Evolutionary conservation across 2,113 vertebrate genomes (phyloP), one percentile per base, ranked within the genome.

Genomic region (Nesogale talazaci): DNA sequence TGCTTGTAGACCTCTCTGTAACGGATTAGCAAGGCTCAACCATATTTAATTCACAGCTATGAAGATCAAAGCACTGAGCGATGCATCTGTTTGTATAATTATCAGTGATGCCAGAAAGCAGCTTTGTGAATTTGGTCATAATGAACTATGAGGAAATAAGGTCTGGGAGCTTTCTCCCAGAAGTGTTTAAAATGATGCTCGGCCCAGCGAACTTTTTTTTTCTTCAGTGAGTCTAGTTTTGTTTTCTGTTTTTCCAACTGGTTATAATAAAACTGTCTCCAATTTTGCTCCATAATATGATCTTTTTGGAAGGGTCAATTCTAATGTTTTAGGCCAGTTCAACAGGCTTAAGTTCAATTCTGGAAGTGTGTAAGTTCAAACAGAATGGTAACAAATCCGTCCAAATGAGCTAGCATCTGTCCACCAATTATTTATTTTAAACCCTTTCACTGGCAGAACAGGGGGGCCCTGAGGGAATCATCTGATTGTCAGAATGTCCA

Each of bases 211-310:
- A 46, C 59, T 61, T 25, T 34, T 29, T 90, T 92, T 72, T 88
- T 90, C 85, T 83, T 59, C 57, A 72, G 52, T 25, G 70, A 78
- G 40, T 91, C 91, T 83, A 75, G n/a, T 89, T 96, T 92, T 92
- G 57, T 76, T 93, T 95, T 90, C 87, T 95, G 77, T 96, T 95
- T 93, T 93, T 95, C 84, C 92, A 96, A 95, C 87, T 96, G 92
- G 89, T 93, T 93, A 75, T 88, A 95, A 94, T 97, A 94, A 96
- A 97, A 96, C 76, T 67, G 89, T 95, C 94, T 95, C 89, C 93
- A 46, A 81, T 88, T 94, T 93, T 83, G 69, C 87, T 88, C 82
- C 59, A 70, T 78, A 92, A 96, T 94, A 88, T 57, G 83, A 96
- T 94, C 74, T 84, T 82, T 79, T 83, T 79, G 75, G 81, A 94